Percentiles rank a stretch among this genome's conserved stretches.
Conservation (phyloP, 2,113 vertebrate species). For the Psophia crepitans region DNA sequence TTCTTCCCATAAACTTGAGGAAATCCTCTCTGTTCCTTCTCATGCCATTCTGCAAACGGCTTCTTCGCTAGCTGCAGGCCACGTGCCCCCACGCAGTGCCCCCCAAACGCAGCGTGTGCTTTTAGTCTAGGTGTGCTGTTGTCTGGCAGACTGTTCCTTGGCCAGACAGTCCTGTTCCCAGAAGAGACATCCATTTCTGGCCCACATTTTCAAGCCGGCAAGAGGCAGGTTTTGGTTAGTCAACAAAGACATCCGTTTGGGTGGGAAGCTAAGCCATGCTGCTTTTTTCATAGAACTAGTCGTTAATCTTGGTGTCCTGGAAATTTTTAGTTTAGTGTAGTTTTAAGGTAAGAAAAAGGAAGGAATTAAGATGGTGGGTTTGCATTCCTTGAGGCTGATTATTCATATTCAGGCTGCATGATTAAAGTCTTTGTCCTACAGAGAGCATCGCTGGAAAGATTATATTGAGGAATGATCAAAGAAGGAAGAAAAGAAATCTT, state of each 20-base stretch:
- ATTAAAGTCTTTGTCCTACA: slow-evolving; percentile 20
- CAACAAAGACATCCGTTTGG: neutral
- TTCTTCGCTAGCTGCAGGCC: neutral
- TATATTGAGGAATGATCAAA: neutral
- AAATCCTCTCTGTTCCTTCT: neutral
- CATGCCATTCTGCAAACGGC: neutral
- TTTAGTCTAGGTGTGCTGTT: neutral
- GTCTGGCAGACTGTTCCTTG: neutral
- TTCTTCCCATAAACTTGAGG: neutral
- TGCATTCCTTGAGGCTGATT: neutral
- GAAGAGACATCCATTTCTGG: neutral
- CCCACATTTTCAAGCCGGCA: neutral
- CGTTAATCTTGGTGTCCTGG: slow-evolving; percentile 32
- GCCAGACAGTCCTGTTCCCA: neutral
- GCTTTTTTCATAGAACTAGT: neutral
- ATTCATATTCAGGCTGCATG: neutral
- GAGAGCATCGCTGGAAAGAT: neutral
- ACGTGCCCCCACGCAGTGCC: neutral
- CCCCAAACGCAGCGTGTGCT: rapidly evolving
- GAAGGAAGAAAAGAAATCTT: neutral
- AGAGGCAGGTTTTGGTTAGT: neutral
- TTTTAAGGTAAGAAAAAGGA: neutral
- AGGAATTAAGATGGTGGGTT: neutral
- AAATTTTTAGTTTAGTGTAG: neutral
- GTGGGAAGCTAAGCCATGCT: neutral